Conservation (phyloP, 2,797 vertebrate species). For the Mionectes olivaceus region DNA sequence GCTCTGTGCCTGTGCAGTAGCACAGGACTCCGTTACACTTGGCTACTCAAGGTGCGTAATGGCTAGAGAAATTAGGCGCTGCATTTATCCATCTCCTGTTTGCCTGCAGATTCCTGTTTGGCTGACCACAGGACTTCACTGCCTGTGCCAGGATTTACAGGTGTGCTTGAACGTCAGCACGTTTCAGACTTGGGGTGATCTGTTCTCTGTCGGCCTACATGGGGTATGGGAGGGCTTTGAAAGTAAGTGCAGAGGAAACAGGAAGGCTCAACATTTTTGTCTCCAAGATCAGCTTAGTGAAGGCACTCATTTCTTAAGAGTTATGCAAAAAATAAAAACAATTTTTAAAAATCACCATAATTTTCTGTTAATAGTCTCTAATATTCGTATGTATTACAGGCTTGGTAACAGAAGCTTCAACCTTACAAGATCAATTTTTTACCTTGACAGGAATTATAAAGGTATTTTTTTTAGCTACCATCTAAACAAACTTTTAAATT, state of each 20-base stretch:
- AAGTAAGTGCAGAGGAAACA: conserved; percentile 27
- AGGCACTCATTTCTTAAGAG: not conserved
- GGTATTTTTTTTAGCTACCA: not conserved
- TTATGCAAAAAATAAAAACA: not conserved
- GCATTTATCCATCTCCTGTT: not conserved
- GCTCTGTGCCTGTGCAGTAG: not conserved
- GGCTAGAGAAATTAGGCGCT: conserved; percentile 3
- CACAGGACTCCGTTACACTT: not conserved
- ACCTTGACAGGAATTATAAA: not conserved
- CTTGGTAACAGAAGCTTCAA: not conserved
- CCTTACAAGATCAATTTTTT: not conserved
- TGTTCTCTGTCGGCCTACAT: not conserved
- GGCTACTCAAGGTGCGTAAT: not conserved
- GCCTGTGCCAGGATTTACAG: conserved; percentile 17
- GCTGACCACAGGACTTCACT: not conserved
- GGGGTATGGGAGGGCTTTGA: not conserved
- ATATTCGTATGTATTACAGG: not conserved
- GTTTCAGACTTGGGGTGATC: not conserved
- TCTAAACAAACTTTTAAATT: not conserved
- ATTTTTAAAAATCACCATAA: not conserved
- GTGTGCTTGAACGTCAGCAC: not conserved
- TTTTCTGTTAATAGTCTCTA: not conserved
- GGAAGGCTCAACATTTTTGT: not conserved
- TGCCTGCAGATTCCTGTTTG: not conserved
- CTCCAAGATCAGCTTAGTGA: not conserved